Evolutionary conservation across 2,888 invertebrate genomes (phyloP).

Genomic region (Trissonchulus sp.): DNA sequence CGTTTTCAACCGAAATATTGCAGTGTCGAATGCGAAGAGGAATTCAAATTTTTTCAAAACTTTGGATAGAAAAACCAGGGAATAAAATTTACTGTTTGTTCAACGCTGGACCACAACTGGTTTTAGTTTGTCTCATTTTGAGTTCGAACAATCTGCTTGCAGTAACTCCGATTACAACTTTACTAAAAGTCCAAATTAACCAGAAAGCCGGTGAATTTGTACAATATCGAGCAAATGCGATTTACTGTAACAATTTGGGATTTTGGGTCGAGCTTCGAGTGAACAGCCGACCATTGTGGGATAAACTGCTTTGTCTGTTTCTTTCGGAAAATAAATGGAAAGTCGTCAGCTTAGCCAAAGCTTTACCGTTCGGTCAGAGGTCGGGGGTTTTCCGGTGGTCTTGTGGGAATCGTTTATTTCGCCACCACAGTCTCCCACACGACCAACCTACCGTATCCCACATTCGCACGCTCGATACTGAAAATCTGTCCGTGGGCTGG

Average conservation of each 20-base stretch:
- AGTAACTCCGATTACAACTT: too few relatives aligned
- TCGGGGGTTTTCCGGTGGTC: constrained; percentile 24
- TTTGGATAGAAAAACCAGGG: not conserved
- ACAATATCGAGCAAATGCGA: constrained; percentile 1
- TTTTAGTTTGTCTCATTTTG: not conserved
- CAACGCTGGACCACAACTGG: not conserved
- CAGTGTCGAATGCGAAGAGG: not conserved
- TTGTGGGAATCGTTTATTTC: not conserved
- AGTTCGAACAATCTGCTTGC: not conserved
- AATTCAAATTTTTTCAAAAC: not conserved
- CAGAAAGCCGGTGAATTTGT: not conserved
- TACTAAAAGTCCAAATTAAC: not conserved
- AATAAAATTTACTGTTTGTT: not conserved
- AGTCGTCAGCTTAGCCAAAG: not conserved
- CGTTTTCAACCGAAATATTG: not conserved
- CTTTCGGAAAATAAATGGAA: not conserved
- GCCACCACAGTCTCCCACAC: constrained; percentile 17
- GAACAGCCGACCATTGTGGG: constrained; percentile 16
- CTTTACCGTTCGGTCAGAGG: not conserved
- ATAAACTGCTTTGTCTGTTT: not conserved
- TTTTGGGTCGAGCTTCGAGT: constrained; percentile 26
- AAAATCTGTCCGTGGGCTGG: not conserved
- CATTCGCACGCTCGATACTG: constrained; percentile 12
- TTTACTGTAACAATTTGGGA: not conserved
- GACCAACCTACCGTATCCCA: constrained; percentile 6